phyloP scores from a whole-genome alignment of 2,113 vertebrate species.

The Felis catus region DNA sequence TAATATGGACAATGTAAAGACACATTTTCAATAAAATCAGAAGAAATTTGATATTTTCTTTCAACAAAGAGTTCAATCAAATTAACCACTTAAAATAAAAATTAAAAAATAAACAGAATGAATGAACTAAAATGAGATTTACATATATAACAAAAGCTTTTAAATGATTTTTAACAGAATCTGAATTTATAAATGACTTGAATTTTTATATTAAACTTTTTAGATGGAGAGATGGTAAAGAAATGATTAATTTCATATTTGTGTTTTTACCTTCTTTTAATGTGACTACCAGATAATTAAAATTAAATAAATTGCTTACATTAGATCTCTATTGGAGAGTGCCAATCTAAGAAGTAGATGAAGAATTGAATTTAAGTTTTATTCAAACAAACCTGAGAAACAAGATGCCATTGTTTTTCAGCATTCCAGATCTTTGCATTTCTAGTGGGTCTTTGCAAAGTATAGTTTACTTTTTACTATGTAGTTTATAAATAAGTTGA shows the following conservation, averaged over 20 bases:
- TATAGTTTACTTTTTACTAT: constrained; percentile 29
- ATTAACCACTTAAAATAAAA: neutral
- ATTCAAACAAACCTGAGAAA: neutral
- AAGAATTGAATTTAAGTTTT: neutral
- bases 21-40: neutral
- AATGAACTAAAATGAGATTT: neutral
- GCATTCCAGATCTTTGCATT: neutral
- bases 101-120: neutral
- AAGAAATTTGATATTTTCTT: neutral
- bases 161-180: neutral
- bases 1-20: neutral
- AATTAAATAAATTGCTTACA: neutral
- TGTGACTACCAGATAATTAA: neutral
- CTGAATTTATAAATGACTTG: neutral
- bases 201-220: neutral
- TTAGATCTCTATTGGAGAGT: neutral
- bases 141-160: neutral
- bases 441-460: neutral
- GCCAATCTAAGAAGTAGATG: neutral
- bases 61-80: neutral
- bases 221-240: neutral
- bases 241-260: neutral
- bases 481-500: neutral
- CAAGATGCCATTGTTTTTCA: neutral
- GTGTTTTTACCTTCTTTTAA: neutral